Conservation (phyloP, 2,113 vertebrate genomes). For the Sapajus apella region DNA sequence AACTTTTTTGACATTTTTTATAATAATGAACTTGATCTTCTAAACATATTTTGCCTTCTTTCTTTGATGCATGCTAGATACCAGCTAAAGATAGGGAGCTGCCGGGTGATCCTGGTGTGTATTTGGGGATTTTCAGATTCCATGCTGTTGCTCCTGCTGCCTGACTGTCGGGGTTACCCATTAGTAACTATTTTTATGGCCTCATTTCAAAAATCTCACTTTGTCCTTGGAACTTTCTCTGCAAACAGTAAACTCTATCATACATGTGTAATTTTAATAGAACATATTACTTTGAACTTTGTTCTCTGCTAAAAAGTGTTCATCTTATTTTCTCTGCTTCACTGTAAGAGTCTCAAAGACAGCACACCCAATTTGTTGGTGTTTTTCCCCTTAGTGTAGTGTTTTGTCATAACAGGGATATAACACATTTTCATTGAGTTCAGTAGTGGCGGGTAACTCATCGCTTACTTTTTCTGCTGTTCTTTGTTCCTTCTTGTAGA, state of each 20-base stretch:
- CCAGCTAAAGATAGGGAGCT: background rate
- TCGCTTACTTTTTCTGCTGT: background rate
- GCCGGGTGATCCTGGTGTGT: background rate
- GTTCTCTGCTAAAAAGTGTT: background rate
- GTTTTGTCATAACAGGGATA: background rate
- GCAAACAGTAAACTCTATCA: background rate
- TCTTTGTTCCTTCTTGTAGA: background rate
- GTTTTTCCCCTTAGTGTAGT: background rate
- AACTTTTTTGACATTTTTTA: background rate
- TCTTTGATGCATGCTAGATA: background rate
- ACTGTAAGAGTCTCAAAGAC: background rate
- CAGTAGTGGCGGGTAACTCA: too few species aligned
- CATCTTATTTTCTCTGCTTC: background rate
- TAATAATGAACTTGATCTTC: background rate
- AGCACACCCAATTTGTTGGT: background rate
- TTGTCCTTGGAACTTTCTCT: background rate
- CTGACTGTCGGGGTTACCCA: background rate
- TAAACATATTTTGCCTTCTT: background rate
- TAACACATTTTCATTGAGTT: background rate
- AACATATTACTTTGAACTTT: background rate
- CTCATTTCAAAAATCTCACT: background rate
- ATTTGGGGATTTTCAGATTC: background rate
- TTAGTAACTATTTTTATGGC: background rate
- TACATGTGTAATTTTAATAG: background rate
- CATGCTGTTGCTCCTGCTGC: background rate